phyloP scores from a whole-genome alignment of 2,888 invertebrate species.

The Platycnemis pennipes region DNA sequence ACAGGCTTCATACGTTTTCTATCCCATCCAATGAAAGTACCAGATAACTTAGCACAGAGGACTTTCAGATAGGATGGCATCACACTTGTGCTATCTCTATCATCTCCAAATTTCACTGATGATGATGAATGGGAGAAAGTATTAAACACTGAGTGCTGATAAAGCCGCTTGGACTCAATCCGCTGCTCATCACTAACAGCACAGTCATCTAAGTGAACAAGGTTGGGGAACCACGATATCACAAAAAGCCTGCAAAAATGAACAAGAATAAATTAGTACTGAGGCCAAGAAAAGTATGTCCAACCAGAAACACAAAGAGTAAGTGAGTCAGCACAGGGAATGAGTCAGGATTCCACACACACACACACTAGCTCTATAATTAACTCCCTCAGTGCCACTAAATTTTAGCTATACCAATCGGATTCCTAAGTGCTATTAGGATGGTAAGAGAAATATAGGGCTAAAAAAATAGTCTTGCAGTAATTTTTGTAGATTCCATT shows the following conservation, averaged over 20 bases:
- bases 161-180: slow-evolving; percentile 83
- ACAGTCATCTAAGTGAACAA: slow-evolving; percentile 87
- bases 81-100: not conserved
- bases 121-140: not conserved
- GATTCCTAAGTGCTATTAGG: too few species aligned
- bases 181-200: slow-evolving; percentile 85
- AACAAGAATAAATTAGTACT: slow-evolving; percentile 68
- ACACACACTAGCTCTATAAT: too few species aligned
- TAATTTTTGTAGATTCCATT: too few species aligned
- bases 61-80: slow-evolving; percentile 58
- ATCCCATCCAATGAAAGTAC: slow-evolving; percentile 53
- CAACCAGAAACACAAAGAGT: not conserved
- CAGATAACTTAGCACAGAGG: slow-evolving; percentile 24
- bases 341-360: too few species aligned
- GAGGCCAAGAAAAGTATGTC: not conserved
- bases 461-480: too few species aligned
- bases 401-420: too few species aligned
- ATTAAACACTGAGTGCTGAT: slow-evolving; percentile 81
- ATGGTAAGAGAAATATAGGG: too few species aligned
- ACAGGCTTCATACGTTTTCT: slow-evolving; percentile 3
- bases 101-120: not conserved
- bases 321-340: too few species aligned
- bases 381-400: too few species aligned
- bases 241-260: slow-evolving; percentile 84
- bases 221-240: slow-evolving; percentile 86